A percentile compares a stretch with the other conserved stretches of the same genome.
These are phyloP conservation scores for Hanleya hanleyi DNA, from an alignment of 2,888 invertebrate genomes.

Conservation along the genomic window DNA sequence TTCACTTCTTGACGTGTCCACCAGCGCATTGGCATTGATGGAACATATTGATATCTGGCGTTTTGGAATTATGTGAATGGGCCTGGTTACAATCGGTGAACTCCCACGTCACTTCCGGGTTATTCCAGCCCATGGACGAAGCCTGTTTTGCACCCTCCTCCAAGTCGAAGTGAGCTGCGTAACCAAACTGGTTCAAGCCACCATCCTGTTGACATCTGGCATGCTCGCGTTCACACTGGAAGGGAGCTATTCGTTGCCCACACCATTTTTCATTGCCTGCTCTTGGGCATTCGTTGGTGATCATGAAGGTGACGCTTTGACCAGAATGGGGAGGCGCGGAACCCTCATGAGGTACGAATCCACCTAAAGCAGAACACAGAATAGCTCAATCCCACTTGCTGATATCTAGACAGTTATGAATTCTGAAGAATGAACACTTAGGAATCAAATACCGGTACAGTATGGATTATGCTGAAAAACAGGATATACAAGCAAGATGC, in stretches of 20 bases:
- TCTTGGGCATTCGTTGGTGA: constrained; percentile 57
- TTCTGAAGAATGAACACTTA: too few relatives aligned
- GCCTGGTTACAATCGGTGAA: constrained; percentile 29
- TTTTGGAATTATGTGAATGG: constrained; percentile 17
- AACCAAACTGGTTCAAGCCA: constrained; percentile 34
- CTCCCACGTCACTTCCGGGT: constrained; percentile 52
- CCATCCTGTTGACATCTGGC: constrained; percentile 13
- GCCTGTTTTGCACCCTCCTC: constrained; percentile 44
- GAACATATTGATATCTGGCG: constrained; percentile 31
- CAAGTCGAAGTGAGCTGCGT: constrained; percentile 47
- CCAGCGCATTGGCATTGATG: constrained; percentile 35
- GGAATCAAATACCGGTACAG: too few relatives aligned
- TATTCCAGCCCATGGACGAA: constrained; percentile 41
- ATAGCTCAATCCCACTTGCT: too few relatives aligned
- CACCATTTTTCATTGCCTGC: constrained; percentile 53
- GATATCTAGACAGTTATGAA: too few relatives aligned
- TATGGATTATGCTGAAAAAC: too few relatives aligned
- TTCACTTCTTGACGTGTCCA: not conserved
- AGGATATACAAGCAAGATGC: too few relatives aligned
- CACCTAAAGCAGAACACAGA: constrained; percentile 51
- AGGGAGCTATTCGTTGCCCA: constrained; percentile 38
- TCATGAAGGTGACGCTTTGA: constrained; percentile 46
- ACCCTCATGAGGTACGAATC: constrained; percentile 50
- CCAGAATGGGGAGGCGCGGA: constrained; percentile 21
- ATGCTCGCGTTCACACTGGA: not conserved